Evolutionary conservation across 2,113 vertebrate species (phyloP).

Genomic region (Pituophis catenifer): DNA sequence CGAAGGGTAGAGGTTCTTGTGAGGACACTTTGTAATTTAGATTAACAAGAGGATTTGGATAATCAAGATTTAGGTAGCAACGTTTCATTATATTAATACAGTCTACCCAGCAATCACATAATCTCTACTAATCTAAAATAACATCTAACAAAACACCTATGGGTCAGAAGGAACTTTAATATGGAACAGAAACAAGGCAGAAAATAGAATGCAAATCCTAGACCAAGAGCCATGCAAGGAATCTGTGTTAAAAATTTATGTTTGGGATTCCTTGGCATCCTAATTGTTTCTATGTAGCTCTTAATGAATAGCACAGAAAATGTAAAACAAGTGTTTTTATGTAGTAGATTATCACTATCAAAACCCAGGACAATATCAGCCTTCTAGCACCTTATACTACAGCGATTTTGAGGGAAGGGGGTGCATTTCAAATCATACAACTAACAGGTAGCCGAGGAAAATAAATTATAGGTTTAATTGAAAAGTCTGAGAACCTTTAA

Average conservation of each 20-base stretch:
- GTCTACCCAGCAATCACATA: not conserved
- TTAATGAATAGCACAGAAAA: not conserved
- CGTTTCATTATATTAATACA: not conserved
- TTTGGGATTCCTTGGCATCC: slow-evolving; percentile 4
- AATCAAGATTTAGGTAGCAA: not conserved
- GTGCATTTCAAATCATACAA: slow-evolving; percentile 27
- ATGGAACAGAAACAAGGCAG: not conserved
- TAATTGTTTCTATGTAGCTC: not conserved
- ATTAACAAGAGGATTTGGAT: slow-evolving; percentile 12
- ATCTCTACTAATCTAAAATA: not conserved
- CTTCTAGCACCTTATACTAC: slow-evolving; percentile 44
- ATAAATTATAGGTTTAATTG: slow-evolving; percentile 34
- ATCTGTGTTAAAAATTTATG: not conserved
- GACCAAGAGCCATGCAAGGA: not conserved
- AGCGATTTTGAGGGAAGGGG: slow-evolving; percentile 16
- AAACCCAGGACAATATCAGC: slow-evolving; percentile 25
- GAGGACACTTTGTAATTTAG: not conserved
- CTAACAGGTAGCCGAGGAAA: slow-evolving; percentile 24
- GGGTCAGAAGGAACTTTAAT: not conserved
- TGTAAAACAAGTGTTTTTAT: slow-evolving; percentile 36
- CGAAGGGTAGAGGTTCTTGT: not conserved
- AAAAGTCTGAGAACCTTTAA: slow-evolving; percentile 33
- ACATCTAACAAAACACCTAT: not conserved
- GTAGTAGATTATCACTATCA: slow-evolving; percentile 10
- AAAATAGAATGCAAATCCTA: slow-evolving; percentile 16